A percentile compares a stretch with the other conserved stretches of the same genome.
Conservation (phyloP, 1,140 invertebrate species). For the Cepaea nemoralis region DNA sequence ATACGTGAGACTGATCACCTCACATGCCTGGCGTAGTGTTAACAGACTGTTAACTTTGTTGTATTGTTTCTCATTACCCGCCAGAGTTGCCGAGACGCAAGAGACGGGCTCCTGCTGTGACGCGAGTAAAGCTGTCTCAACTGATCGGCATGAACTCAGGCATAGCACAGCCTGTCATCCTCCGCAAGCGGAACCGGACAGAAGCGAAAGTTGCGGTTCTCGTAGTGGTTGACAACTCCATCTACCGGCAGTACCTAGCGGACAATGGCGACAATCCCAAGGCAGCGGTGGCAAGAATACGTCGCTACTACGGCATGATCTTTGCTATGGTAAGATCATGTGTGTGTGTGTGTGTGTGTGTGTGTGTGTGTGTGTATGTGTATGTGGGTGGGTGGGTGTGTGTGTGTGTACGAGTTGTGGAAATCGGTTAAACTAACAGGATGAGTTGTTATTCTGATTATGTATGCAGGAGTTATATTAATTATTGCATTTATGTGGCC, state of each 20-base stretch:
- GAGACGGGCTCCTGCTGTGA: neutral
- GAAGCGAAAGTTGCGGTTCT: constrained; percentile 46
- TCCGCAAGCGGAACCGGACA: constrained; percentile 5
- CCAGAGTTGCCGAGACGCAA: neutral
- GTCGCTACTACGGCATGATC: constrained; percentile 50
- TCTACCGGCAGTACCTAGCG: constrained; percentile 46
- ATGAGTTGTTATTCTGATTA: neutral
- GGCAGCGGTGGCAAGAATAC: constrained; percentile 46
- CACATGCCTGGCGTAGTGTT: too few species aligned
- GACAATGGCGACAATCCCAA: constrained; percentile 35
- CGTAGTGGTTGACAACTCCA: constrained; percentile 50
- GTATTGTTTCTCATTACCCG: too few species aligned
- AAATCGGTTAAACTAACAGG: too few species aligned
- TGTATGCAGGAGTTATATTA: too few species aligned
- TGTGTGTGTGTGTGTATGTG: neutral
- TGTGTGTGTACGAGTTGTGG: too few species aligned
- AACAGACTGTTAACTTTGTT: too few species aligned
- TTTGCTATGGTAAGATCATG: constrained; percentile 50
- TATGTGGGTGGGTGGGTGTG: too few species aligned
- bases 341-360: too few species aligned
- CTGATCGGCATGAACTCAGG: neutral
- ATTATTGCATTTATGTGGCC: too few species aligned
- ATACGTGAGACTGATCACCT: too few species aligned
- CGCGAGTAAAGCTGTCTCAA: neutral
- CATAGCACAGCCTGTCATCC: neutral